Base-by-base conservation (phyloP, 2,113 vertebrate genomes). In the Theropithecus gelada region DNA sequence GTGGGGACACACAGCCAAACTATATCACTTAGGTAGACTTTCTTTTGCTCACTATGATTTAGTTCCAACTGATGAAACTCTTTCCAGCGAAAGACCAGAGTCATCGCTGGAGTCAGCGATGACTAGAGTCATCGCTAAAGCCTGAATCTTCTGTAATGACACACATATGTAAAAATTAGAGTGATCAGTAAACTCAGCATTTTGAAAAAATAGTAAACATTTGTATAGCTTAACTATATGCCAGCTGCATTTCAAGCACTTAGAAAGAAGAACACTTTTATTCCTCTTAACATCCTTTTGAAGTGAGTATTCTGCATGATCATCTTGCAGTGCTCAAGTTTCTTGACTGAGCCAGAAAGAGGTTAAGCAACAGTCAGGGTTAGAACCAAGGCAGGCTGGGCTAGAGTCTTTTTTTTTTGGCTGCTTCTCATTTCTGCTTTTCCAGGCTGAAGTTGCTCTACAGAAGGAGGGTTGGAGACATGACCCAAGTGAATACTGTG, bases 201-300 rank as follows among this genome's bases (percentile, higher is more conserved):
- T 79, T 88, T 27, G 35, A 8, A 72, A 87, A 83, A 70, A 48
- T 18, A 32, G 43, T 70, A 64, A 90, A 50, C 43, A 48, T 75
- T 92, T 45, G 35, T 25, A 6, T 17, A 72, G 30, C 38, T 90
- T 81, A 64, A 59, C n/a, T 89, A 43, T 20, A 32, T 35, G 38
- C 57, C 66, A 90, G 32, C 6, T 45, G 23, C 72, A 66, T 92
- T 93, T 92, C 8, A 43, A 64, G 25, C n/a, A 22, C 48, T 85
- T 94, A 75, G 27, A 70, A 57, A 87, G 50, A 52, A 50, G 57
- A 86, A n/a, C 2, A 23, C 7, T 55, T 66, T 88, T 43, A 18
- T 96, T 96, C 52, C 50, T 85, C 8, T 80, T 95, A 48, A 70
- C 18, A 85, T 81, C 12, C 22, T 22, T 92, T 94, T 70, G 30